Evolutionary conservation across 1,140 invertebrate genomes (phyloP).

Genomic region (Cataglyphis hispanica): DNA sequence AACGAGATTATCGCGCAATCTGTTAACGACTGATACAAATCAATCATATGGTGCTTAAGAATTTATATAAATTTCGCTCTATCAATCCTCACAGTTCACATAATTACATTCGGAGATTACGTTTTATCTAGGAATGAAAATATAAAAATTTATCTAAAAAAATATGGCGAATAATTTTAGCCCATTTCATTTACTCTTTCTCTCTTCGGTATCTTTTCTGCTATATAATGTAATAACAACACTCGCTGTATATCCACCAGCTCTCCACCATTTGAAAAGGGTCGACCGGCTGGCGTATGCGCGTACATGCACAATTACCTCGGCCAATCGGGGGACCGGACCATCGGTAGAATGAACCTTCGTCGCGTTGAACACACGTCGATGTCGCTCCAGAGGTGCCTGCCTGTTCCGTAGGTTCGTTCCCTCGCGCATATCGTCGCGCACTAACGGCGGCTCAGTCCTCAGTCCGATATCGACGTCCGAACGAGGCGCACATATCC

Average conservation of each 20-base stretch:
- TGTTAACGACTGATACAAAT: neutral
- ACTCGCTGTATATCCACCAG: constrained; percentile 23
- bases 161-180: neutral
- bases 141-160: neutral
- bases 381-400: constrained; percentile 66
- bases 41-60: neutral
- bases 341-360: constrained; percentile 61
- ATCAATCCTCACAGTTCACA: neutral
- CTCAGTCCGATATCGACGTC: constrained; percentile 82
- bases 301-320: constrained; percentile 69
- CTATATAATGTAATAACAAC: constrained; percentile 51
- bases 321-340: constrained; percentile 65
- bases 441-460: constrained; percentile 77
- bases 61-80: neutral
- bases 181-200: neutral
- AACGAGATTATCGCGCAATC: neutral
- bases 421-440: constrained; percentile 73
- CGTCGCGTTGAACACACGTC: constrained; percentile 55
- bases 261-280: constrained; percentile 43
- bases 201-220: neutral
- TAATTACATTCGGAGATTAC: neutral
- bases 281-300: constrained; percentile 56
- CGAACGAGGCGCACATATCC: constrained; percentile 77
- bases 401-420: constrained; percentile 58
- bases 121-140: neutral